Evolutionary conservation across 2,797 vertebrate genomes (phyloP).

Genomic region (Spea hammondii): DNA sequence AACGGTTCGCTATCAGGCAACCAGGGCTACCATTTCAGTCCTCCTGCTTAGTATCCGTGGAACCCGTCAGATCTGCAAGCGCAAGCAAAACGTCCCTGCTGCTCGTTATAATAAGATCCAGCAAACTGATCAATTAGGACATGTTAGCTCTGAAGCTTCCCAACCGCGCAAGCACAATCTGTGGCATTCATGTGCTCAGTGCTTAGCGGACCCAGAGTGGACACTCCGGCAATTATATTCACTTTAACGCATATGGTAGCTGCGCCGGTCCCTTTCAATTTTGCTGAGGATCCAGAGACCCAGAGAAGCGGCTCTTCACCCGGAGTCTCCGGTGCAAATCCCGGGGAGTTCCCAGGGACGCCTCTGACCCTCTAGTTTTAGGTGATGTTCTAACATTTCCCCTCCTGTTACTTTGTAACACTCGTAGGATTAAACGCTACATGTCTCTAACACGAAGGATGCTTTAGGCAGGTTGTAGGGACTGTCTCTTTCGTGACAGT

Average conservation of each 20-base stretch:
- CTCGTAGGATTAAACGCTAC: background rate
- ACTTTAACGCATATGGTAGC: no score
- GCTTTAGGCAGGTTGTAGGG: background rate
- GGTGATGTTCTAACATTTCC: no score
- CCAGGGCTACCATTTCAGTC: background rate
- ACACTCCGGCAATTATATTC: no score
- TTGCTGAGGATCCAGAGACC: no score
- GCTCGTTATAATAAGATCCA: constrained; percentile 7
- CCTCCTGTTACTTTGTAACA: background rate
- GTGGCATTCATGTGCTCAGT: background rate
- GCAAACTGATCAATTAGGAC: constrained; percentile 16
- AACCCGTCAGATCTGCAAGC: constrained; percentile 15
- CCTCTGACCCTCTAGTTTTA: no score
- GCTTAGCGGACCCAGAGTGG: background rate
- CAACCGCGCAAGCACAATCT: constrained; percentile 16
- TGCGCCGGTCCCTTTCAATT: no score
- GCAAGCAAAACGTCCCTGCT: background rate
- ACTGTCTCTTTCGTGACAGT: background rate
- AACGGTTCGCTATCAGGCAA: no score
- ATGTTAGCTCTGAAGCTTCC: constrained; percentile 3
- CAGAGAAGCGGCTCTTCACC: no score
- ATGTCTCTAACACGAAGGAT: background rate
- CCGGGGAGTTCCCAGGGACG: no score
- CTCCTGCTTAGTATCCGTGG: background rate
- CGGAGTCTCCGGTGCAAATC: no score